Percentiles rank a stretch among this genome's conserved stretches.
Conservation (phyloP, 2,797 vertebrate species). For the Trichosurus vulpecula region DNA sequence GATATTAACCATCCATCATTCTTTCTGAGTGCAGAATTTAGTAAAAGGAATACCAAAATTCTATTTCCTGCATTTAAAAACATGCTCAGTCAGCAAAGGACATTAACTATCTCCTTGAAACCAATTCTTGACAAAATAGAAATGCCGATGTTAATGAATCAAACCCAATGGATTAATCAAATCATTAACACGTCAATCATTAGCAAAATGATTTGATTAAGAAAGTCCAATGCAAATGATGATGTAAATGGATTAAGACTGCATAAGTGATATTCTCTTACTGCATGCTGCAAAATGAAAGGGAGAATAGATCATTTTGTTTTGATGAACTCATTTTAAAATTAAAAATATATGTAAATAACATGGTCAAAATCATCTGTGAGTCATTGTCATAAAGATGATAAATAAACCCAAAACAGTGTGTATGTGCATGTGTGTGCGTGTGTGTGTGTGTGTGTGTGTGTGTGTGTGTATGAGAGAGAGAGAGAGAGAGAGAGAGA, state of each 20-base stretch:
- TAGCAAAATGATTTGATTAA: slow-evolving; percentile 53
- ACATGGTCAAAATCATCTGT: background rate
- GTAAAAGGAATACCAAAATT: slow-evolving; percentile 38
- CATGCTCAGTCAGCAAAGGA: slow-evolving; percentile 60
- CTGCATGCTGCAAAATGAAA: background rate
- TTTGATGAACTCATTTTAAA: background rate
- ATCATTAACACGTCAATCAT: slow-evolving; percentile 69
- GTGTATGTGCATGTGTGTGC: background rate
- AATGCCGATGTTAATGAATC: slow-evolving; percentile 68
- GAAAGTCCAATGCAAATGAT: slow-evolving; percentile 39
- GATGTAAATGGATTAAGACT: slow-evolving; percentile 12
- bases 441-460: too few species aligned
- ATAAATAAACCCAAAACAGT: background rate
- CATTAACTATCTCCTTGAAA: slow-evolving; percentile 66
- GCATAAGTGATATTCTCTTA: background rate
- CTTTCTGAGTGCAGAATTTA: background rate
- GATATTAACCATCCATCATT: background rate
- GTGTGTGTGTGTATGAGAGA: background rate
- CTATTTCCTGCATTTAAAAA: slow-evolving; percentile 18
- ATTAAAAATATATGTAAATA: too few species aligned
- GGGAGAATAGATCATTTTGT: background rate
- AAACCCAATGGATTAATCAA: slow-evolving; percentile 66
- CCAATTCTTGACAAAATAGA: slow-evolving; percentile 54
- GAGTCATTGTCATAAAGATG: background rate
- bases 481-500: background rate